Percentiles rank a stretch among this genome's conserved stretches.
These are phyloP conservation scores for Pyrgilauda ruficollis DNA, from an alignment of 2,113 vertebrate genomes.

Conservation along the genomic window DNA sequence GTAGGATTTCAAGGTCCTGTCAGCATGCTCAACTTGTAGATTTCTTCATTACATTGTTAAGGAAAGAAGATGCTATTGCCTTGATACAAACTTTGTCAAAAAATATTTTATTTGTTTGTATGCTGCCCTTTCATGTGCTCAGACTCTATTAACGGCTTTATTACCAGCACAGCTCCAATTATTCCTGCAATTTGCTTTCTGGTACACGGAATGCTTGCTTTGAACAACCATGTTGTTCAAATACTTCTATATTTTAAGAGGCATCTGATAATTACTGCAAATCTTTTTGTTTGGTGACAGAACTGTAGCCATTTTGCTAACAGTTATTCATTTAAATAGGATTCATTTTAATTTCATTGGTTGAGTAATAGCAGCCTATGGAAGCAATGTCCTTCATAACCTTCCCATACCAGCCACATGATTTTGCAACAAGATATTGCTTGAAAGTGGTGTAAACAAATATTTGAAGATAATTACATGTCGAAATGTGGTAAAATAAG, in stretches of 20 bases:
- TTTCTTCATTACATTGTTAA: background rate
- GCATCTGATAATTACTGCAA: background rate
- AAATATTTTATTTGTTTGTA: background rate
- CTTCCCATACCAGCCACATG: background rate
- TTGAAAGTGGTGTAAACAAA: background rate
- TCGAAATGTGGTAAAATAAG: background rate
- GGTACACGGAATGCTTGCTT: background rate
- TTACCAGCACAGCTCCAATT: constrained; percentile 19
- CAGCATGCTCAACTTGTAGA: background rate
- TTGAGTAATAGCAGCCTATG: background rate
- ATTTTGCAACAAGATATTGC: background rate
- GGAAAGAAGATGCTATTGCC: background rate
- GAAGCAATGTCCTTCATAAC: background rate
- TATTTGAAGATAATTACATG: background rate
- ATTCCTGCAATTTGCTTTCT: constrained; percentile 3
- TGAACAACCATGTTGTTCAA: background rate
- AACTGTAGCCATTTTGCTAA: background rate
- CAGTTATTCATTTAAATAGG: constrained; percentile 22
- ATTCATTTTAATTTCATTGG: background rate
- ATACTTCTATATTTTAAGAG: background rate
- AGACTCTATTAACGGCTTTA: constrained; percentile 10
- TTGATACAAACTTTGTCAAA: background rate
- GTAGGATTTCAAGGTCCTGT: background rate
- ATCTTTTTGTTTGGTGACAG: background rate
- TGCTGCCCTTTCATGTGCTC: background rate